Evolutionary conservation across 1,140 invertebrate genomes (phyloP).

Genomic region (Teleopsis dalmanni): DNA sequence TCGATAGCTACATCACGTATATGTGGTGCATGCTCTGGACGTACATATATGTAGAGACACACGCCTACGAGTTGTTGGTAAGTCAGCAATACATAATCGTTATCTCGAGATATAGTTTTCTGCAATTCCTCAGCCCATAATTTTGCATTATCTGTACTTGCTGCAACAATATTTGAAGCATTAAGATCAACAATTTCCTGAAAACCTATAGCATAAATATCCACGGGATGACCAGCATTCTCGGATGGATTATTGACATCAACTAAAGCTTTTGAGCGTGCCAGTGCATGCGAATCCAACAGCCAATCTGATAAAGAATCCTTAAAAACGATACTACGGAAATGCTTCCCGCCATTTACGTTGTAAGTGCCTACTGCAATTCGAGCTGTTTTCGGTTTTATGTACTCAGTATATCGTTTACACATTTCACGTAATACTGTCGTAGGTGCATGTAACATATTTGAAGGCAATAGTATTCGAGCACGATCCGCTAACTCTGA

Average conservation of each 20-base stretch:
- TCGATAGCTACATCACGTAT: slow-evolving; percentile 90
- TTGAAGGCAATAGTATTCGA: slow-evolving; percentile 76
- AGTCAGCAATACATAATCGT: slow-evolving; percentile 84
- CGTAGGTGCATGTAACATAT: slow-evolving; percentile 80
- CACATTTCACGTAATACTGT: slow-evolving; percentile 75
- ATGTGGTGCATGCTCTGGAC: slow-evolving; percentile 76
- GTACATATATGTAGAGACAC: slow-evolving; percentile 90
- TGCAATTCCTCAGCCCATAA: slow-evolving; percentile 93
- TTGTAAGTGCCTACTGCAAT: slow-evolving; percentile 96
- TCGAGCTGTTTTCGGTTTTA: slow-evolving; percentile 61
- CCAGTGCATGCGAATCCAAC: slow-evolving; percentile 60
- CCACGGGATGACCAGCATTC: slow-evolving; percentile 57
- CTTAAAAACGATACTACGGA: slow-evolving; percentile 93
- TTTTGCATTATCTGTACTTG: slow-evolving; percentile 92
- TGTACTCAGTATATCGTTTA: slow-evolving; percentile 76
- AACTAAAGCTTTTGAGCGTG: slow-evolving; percentile 45
- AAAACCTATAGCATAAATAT: slow-evolving; percentile 97
- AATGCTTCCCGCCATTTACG: slow-evolving; percentile 98
- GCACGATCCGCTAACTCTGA: slow-evolving; percentile 86
- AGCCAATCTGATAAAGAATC: slow-evolving; percentile 93
- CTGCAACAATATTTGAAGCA: slow-evolving; percentile 95
- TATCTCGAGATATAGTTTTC: slow-evolving; percentile 78
- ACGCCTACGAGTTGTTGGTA: slow-evolving; percentile 97
- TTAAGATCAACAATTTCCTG: slow-evolving; percentile 99
- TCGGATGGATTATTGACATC: slow-evolving; percentile 45